Evolutionary conservation across 2,888 invertebrate genomes (phyloP), one percentile per base, ranked within the genome.

Genomic region (Synergus itoensis): DNA sequence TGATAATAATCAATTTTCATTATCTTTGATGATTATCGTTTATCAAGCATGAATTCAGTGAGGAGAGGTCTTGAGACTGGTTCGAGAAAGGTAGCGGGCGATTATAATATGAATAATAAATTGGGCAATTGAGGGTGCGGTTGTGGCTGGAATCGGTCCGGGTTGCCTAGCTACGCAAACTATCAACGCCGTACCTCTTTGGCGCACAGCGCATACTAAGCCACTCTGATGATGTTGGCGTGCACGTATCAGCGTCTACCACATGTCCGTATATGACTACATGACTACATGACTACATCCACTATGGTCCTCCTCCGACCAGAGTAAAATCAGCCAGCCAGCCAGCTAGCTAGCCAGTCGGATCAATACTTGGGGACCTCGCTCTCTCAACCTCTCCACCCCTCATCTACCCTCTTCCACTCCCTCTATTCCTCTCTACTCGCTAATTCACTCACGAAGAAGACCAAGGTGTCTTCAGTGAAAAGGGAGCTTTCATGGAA

Each of bases 341-440:
- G 73, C n/a, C 73, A 73, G 73, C 36, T 36, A 73, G 77, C 78
- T 81, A 84, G 87, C 86, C 83, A 84, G 83, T 84, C 83, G 88
- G 91, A 91, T 91, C 91, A 91, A 91, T 91, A 91, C 89, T 88
- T 84, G 85, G 88, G 86, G 89, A 90, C 89, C 89, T 88, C 87
- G 86, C 86, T 87, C 86, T 84, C 80, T 76, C 79, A 81, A 79
- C 62, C 64, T 64, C 57, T 78, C 53, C 43, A 12, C 62, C 63
- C 45, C 77, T 67, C 65, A 45, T 9, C 41, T 53, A 41, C 53
- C 67, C 67, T 57, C 43, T 18, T 36, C 65, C 57, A 48, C 69
- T 64, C 62, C 48, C 67, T 48, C 76, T 45, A 12, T 57, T 65
- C 48, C 53, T 45, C 80, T 82, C 80, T 79, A 65, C 79, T 69